Conservation (phyloP, 2,113 vertebrate species). For the Rissa tridactyla region DNA sequence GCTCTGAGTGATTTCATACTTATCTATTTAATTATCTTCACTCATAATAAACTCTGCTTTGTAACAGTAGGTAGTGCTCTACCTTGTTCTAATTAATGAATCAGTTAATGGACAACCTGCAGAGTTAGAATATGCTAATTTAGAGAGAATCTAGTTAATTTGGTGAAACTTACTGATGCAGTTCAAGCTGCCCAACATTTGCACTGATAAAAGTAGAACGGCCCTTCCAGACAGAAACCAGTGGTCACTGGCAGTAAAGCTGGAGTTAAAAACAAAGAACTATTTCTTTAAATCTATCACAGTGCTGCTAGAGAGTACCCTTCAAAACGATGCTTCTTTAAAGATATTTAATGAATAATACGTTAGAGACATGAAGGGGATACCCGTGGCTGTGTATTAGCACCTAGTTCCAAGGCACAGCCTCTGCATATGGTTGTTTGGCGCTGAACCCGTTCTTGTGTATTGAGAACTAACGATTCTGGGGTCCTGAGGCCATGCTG, state of each 20-base stretch:
- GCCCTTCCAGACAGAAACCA: not conserved
- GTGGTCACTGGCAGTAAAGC: not conserved
- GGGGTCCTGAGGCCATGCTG: not conserved
- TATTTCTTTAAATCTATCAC: not conserved
- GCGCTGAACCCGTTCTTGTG: not conserved
- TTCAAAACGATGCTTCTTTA: not conserved
- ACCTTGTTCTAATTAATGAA: conserved; percentile 65
- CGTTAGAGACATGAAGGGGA: not conserved
- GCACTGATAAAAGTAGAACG: not conserved
- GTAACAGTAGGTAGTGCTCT: conserved; percentile 38
- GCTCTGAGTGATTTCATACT: conserved; percentile 39
- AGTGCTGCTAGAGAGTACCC: not conserved
- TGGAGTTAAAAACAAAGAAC: not conserved
- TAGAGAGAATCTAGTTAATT: conserved; percentile 25
- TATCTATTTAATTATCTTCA: conserved; percentile 56
- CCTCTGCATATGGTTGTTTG: not conserved
- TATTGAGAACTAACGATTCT: not conserved
- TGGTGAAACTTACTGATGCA: not conserved
- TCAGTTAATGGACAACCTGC: conserved; percentile 61
- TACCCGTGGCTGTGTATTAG: not conserved
- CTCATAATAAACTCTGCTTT: conserved; percentile 36
- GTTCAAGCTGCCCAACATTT: not conserved
- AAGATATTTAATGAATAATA: not conserved
- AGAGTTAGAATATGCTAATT: conserved; percentile 48
- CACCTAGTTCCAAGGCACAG: not conserved